Evolutionary conservation across 2,888 invertebrate species (phyloP), one percentile per base, ranked within the genome.

Genomic region (Clanis bilineata): DNA sequence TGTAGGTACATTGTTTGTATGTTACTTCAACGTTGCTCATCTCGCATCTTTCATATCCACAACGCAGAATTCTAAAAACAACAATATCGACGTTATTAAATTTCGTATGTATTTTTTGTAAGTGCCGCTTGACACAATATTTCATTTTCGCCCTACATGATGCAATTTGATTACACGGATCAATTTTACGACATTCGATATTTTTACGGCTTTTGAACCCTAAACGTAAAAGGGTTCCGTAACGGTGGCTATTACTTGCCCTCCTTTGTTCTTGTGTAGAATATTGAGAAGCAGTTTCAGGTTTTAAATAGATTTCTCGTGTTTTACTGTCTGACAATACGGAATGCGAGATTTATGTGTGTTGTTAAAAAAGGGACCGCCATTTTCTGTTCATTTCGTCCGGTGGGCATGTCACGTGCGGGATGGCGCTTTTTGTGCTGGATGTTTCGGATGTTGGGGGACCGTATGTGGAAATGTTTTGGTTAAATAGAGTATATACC

Each of bases 101-200:
- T 77, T 77, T 70, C 68, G 65, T 70, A 73, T 74, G 28, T 51
- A 74, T 76, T 76, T 74, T 72, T 64, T 63, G 68, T 73, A 76
- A 78, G 65, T 76, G 45, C 18, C 59, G 55, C 74, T 74, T 72
- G 68, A 71, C 70, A 76, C 76, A 79, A 83, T 86, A 85, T 86
- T 86, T 86, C 86, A 85, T 86, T 88, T 85, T 78, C 79, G 69
- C 80, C 82, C 78, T 81, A 82, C 74, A 83, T 76, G 81, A 73
- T 77, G 85, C 86, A 82, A 84, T 86, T 88, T 88, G 86, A 89
- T 86, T 87, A 84, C 76, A 58, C 66, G 84, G 86, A 83, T 86
- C 79, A 85, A 86, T 81, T 87, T 88, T 88, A 88, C 79, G 86
- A 82, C 76, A 81, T 79, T 83, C 82, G 79, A 88, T 89, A 86